Evolutionary conservation across 53 echinoderm and acorn worm species (phyloP).

Genomic region (Actinopyga echinites): DNA sequence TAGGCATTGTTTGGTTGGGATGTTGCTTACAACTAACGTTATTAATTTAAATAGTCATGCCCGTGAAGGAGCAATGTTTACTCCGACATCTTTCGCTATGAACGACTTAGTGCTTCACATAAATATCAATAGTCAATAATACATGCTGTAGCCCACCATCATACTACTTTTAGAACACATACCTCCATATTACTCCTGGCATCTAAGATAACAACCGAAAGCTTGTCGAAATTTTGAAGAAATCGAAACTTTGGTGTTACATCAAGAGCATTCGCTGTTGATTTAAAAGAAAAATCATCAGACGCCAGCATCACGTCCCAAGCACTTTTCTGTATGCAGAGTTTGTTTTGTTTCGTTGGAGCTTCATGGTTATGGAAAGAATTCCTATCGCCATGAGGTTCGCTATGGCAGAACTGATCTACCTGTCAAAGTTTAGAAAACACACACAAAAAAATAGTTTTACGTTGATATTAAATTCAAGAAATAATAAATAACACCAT

Average conservation of each 20-base stretch:
- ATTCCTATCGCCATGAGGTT: constrained; percentile 44
- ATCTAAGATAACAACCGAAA: constrained; percentile 54
- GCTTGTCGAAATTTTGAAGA: constrained; percentile 13
- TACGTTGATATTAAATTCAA: not conserved
- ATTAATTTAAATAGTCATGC: too few species aligned
- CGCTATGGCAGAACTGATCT: constrained; percentile 70
- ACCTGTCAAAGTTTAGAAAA: constrained; percentile 63
- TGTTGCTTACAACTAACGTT: too few species aligned
- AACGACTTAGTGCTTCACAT: too few species aligned
- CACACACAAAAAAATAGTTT: not conserved
- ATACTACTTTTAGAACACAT: not conserved
- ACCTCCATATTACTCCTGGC: constrained; percentile 57
- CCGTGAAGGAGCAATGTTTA: too few species aligned
- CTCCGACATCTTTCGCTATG: too few species aligned
- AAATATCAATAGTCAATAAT: too few species aligned
- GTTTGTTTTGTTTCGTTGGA: constrained; percentile 67
- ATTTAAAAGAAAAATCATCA: constrained; percentile 43
- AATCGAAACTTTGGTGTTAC: constrained; percentile 39
- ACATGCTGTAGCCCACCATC: too few species aligned
- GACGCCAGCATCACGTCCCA: constrained; percentile 82
- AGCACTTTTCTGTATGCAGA: constrained; percentile 68
- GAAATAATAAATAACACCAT: too few species aligned
- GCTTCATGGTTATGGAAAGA: constrained; percentile 65
- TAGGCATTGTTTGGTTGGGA: too few species aligned
- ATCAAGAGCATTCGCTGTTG: not conserved